Conservation (phyloP, 2,888 invertebrate genomes). For the Drosophila lacicola region DNA sequence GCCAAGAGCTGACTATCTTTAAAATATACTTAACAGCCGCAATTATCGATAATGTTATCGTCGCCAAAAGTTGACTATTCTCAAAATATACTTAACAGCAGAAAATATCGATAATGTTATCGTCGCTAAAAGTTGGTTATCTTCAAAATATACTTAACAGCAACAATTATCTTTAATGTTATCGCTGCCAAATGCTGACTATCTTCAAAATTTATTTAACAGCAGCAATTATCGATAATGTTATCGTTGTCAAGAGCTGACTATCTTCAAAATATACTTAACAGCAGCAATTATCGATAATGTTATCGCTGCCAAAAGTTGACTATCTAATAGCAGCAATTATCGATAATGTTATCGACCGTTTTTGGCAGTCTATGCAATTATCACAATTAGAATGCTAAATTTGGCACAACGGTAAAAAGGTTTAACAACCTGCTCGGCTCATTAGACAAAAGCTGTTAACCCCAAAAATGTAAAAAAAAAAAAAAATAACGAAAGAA, state of each 20-base stretch:
- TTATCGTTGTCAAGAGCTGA: too few relatives aligned
- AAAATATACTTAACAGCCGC: too few relatives aligned
- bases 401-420: conserved; percentile 26
- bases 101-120: conserved; percentile 21
- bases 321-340: neutral
- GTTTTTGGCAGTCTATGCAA: neutral
- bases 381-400: conserved; percentile 1
- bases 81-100: neutral
- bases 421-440: conserved; percentile 7
- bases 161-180: neutral
- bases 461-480: conserved; percentile 21
- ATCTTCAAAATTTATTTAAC: too few relatives aligned
- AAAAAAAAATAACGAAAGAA: conserved; percentile 3
- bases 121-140: too few relatives aligned
- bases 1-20: too few relatives aligned
- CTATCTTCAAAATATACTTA: too few relatives aligned
- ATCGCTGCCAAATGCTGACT: too few relatives aligned
- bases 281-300: too few relatives aligned
- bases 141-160: neutral
- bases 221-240: too few relatives aligned
- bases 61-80: too few relatives aligned
- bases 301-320: too few relatives aligned
- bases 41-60: conserved; percentile 16
- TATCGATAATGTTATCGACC: conserved; percentile 12
- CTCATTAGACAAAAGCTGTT: conserved; percentile 14